Base-by-base conservation (phyloP, 2,888 invertebrate genomes). In the Ephialtes manifestator region DNA sequence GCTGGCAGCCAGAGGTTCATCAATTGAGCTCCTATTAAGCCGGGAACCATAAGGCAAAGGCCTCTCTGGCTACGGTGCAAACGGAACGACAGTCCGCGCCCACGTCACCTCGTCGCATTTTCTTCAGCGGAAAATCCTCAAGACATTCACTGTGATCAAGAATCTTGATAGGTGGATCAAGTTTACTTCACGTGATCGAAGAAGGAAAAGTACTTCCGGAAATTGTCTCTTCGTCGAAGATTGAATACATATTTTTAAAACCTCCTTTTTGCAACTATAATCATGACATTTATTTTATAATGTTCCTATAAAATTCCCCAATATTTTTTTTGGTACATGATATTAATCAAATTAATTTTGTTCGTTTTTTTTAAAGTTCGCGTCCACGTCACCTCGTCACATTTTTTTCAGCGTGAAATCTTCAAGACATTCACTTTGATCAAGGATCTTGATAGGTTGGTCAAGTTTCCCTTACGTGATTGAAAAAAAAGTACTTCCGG, bases 11-110 rank as follows among this genome's bases (percentile, higher is more conserved):
- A 13, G 70, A 80, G 67, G 68, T 83, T 78, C 78, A 78, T 83
- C 72, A 83, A 83, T 83, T 74, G 78, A 83, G 67, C 78, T 74
- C 35, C 68, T 72, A 78, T 83, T 78, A 72, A 84, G 51, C 53
- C 75, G 51, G 58, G 53, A 28, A 72, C 58, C 11, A 60, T 24
- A 39, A 43, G 51, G 65, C 65, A 46, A 72, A 63, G 60, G 20
- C 35, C 31, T 24, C 58, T 46, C n/a, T n/a, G 20, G n/a, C 20
- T 39, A 43, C 51, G n/a, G 58, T 35, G 51, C 39, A 70, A 72
- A 28, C 58, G 15, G 20, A 24, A 4, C 71, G 58, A 80, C 31
- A 35, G 63, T 65, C 28, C 58, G 13, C 63, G 35, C 39, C 35
- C 18, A 70, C 5, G 18, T 67, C 51, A 24, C 35, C 8, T 65